These are phyloP conservation scores for Plectropomus leopardus DNA, from an alignment of 2,113 vertebrate genomes.

Conservation along the genomic window DNA sequence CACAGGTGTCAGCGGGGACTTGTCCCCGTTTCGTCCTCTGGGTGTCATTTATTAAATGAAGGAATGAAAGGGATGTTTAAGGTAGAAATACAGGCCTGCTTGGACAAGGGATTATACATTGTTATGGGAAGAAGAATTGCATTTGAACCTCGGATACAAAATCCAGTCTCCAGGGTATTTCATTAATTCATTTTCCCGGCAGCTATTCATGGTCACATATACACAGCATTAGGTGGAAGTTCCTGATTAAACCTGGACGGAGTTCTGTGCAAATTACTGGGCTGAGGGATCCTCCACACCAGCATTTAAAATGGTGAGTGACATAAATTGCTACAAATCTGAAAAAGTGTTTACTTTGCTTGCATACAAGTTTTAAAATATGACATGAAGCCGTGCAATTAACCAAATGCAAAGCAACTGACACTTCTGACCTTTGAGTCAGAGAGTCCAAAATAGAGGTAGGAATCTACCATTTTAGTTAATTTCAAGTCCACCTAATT, in stretches of 20 bases:
- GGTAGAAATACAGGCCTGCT: constrained; percentile 47
- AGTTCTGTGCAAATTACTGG: constrained; percentile 2
- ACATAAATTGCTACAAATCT: constrained; percentile 1
- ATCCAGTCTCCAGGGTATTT: constrained; percentile 26
- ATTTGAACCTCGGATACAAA: constrained; percentile 47
- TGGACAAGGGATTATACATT: constrained; percentile 56
- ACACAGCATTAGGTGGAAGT: not conserved
- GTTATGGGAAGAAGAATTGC: constrained; percentile 57
- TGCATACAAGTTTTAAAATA: not conserved
- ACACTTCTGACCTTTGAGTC: constrained; percentile 34
- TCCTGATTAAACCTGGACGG: not conserved
- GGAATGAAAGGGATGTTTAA: constrained; percentile 72
- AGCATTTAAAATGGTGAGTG: not conserved
- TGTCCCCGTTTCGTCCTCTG: constrained; percentile 76
- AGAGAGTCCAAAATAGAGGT: constrained; percentile 6
- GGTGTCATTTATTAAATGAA: constrained; percentile 78
- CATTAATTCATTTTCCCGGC: constrained; percentile 47
- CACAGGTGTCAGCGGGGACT: constrained; percentile 69
- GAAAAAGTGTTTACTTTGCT: not conserved
- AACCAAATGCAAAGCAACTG: constrained; percentile 18
- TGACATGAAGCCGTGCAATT: constrained; percentile 11
- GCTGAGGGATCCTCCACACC: not conserved
- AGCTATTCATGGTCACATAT: constrained; percentile 36
- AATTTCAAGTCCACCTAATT: not conserved
- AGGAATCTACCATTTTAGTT: constrained; percentile 19